A percentile compares a stretch with the other conserved stretches of the same genome.
These are phyloP conservation scores for Tarsius wallacei DNA, from an alignment of 2,797 vertebrate species.

Conservation along the genomic window DNA sequence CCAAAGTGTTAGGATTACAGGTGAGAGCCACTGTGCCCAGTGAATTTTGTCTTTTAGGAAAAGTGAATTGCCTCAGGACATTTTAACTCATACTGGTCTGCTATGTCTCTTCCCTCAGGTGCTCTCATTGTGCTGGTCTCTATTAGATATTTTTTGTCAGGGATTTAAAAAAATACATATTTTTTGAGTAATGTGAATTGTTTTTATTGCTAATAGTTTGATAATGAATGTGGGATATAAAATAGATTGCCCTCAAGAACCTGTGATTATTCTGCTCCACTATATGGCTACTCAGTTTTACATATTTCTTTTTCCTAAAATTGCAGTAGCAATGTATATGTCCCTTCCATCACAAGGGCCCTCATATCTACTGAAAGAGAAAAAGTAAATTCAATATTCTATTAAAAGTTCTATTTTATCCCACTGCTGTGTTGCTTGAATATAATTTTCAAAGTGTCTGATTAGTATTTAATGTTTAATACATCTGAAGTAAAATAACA, in stretches of 20 bases:
- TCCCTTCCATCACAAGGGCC: not conserved
- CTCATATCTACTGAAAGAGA: not conserved
- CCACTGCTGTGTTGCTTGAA: not conserved
- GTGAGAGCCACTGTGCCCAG: no score
- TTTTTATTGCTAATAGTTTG: not conserved
- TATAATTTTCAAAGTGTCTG: not conserved
- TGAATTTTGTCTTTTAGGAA: not conserved
- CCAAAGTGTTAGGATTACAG: no score
- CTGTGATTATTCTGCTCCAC: not conserved
- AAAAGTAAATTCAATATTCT: conserved; percentile 11
- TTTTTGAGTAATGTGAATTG: not conserved
- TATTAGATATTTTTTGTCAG: not conserved
- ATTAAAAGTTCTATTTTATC: not conserved
- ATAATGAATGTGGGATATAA: not conserved
- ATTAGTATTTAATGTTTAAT: not conserved
- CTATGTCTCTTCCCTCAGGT: not conserved
- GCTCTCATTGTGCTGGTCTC: not conserved
- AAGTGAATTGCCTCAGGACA: not conserved
- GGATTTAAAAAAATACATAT: not conserved
- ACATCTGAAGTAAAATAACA: not conserved
- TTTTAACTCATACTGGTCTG: not conserved
- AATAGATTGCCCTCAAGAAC: not conserved
- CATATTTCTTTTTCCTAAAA: not conserved
- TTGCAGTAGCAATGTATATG: not conserved
- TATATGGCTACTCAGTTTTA: not conserved